Conservation (phyloP, 2,113 vertebrate species). For the Pseudonaja textilis region DNA sequence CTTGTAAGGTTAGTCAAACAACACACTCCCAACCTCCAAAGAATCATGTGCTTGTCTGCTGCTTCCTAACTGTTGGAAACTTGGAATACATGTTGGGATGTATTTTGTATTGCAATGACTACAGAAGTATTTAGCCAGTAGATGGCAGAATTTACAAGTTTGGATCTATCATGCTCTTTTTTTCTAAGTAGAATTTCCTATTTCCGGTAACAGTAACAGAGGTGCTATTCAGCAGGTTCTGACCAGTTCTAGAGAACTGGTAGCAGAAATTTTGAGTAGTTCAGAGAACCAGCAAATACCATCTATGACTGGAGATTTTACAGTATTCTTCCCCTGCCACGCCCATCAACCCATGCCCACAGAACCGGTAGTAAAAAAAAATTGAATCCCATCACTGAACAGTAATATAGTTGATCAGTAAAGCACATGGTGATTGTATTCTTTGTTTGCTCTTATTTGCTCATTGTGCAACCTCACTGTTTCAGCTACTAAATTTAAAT, state of each 20-base stretch:
- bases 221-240: too few relatives aligned
- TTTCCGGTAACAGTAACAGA: not conserved
- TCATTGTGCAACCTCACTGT: not conserved
- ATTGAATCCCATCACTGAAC: too few relatives aligned
- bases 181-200: not conserved
- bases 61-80: not conserved
- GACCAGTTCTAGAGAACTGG: too few relatives aligned
- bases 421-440: not conserved
- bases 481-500: not conserved
- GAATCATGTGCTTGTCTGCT: not conserved
- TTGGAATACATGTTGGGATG: not conserved
- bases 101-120: not conserved
- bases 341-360: too few relatives aligned
- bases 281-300: too few relatives aligned
- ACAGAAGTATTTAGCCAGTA: not conserved
- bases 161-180: not conserved
- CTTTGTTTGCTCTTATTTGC: not conserved
- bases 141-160: not conserved
- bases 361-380: too few relatives aligned
- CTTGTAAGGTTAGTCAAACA: conserved; percentile 55
- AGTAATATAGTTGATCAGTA: not conserved
- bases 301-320: too few relatives aligned
- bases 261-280: too few relatives aligned
- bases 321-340: too few relatives aligned
- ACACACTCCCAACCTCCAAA: not conserved